Evolutionary conservation across 2,113 vertebrate genomes (phyloP).

Genomic region (Corythoichthys haematopterus): DNA sequence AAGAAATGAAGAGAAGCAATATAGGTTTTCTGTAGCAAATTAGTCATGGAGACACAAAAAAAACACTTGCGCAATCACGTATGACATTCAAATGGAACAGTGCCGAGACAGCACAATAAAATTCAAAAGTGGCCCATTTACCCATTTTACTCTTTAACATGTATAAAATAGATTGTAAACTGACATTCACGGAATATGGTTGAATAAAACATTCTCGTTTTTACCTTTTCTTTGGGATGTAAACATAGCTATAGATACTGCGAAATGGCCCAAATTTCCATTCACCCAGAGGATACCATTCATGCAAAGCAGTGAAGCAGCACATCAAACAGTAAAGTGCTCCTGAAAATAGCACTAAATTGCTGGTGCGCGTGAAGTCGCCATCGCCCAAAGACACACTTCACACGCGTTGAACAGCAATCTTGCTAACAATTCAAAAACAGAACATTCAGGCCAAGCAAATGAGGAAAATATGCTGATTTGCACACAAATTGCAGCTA

Average conservation of each 20-base stretch:
- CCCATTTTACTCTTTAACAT: too few species aligned
- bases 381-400: background rate
- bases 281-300: background rate
- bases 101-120: too few species aligned
- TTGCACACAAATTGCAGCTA: background rate
- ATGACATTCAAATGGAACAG: too few species aligned
- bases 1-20: too few species aligned
- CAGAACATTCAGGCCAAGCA: background rate
- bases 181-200: too few species aligned
- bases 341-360: background rate
- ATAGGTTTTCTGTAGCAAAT: too few species aligned
- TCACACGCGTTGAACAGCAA: background rate
- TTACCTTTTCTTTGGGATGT: background rate
- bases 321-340: background rate
- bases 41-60: too few species aligned
- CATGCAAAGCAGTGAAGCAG: background rate
- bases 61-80: too few species aligned
- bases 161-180: too few species aligned
- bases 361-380: background rate
- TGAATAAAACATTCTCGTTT: too few species aligned
- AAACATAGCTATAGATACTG: background rate
- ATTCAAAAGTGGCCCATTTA: too few species aligned
- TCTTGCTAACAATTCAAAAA: background rate
- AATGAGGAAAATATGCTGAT: background rate
- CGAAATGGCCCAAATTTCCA: background rate